Base-by-base conservation (phyloP, 2,888 invertebrate species). In the Hydraecia micacea region DNA sequence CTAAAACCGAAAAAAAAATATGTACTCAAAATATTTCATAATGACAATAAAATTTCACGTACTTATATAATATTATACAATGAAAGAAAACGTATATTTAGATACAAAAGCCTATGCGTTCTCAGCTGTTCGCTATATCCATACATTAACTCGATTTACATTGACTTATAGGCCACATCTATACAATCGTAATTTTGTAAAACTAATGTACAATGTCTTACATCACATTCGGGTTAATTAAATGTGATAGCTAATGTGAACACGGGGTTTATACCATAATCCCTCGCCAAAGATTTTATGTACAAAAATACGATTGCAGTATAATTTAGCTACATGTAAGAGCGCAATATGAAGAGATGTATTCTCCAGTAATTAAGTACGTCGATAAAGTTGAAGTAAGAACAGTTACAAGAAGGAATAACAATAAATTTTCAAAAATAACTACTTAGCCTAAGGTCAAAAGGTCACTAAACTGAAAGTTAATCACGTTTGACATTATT, bases 51-150 rank as follows among this genome's bases (percentile, higher is more conserved):
- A 86, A 80, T 83, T 86, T 84, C 85, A 86, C 85, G 77, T 89
- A 88, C 82, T 86, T 89, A 83, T 89, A 84, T 83, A 87, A 84
- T 89, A 91, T 89, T 86, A 88, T 91, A 92, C 90, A 91, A 88
- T 86, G 84, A 88, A 81, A 85, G 84, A 87, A 81, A 88, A 87
- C 87, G 88, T 88, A 87, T 87, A 88, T 82, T 80, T 88, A 90
- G 85, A 90, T 90, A 91, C 84, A 89, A 88, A 89, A 91, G 88
- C 87, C 81, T 86, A 86, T 80, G 88, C 86, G 84, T 86, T 83
- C 68, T 86, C 81, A 86, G 88, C 86, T 75, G 82, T 84, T 81
- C 82, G 76, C 85, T 88, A 83, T 78, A 83, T 83, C 80, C 88
- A 77, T 88, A 86, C 83, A 83, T 83, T 81, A 87, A 85, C 84